phyloP scores from a whole-genome alignment of 2,113 vertebrate species.

The Hemicordylus capensis region DNA sequence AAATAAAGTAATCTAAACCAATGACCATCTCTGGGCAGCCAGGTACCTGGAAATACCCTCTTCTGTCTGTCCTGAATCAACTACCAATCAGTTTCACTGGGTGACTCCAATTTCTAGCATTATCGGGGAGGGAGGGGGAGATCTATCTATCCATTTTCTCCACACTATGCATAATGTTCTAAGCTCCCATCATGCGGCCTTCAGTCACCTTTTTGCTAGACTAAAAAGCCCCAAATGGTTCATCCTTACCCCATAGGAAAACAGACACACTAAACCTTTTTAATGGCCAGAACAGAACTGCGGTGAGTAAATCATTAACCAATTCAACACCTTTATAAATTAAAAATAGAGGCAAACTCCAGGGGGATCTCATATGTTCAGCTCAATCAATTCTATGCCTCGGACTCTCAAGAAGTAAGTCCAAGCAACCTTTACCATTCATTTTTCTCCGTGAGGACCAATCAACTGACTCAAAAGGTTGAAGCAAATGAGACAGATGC shows the following conservation, averaged over 20 bases:
- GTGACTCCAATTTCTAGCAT: background rate
- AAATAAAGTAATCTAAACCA: background rate
- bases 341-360: slow-evolving; percentile 58
- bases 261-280: slow-evolving; percentile 9
- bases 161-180: background rate
- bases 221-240: background rate
- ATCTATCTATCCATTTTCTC: background rate
- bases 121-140: background rate
- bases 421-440: background rate
- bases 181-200: background rate
- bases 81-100: too few species aligned
- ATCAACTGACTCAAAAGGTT: background rate
- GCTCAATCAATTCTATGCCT: slow-evolving; percentile 15
- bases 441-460: background rate
- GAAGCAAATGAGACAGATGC: slow-evolving; percentile 14
- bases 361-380: slow-evolving; percentile 26
- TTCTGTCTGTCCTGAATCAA: background rate
- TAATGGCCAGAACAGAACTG: slow-evolving; percentile 47
- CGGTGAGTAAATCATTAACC: slow-evolving; percentile 64
- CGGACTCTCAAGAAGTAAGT: background rate
- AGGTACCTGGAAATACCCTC: background rate
- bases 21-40: background rate
- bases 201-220: background rate
- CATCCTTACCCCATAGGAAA: background rate
- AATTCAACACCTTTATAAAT: slow-evolving; percentile 66